Evolutionary conservation across 2,113 vertebrate species (phyloP), one percentile per base, ranked within the genome.

Genomic region (Sitta europaea): DNA sequence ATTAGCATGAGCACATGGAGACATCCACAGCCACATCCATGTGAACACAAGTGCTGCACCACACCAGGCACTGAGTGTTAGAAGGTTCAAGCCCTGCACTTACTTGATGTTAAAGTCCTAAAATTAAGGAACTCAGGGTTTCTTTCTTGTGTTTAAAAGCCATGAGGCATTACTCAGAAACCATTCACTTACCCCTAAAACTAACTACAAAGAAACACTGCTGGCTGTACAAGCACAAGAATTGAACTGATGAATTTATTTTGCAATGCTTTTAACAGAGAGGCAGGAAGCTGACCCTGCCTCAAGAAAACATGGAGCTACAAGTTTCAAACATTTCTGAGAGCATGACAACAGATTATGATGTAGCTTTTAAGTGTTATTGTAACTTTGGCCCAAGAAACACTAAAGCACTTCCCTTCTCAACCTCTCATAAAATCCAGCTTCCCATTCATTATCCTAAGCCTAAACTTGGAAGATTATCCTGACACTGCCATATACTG

Each of bases 231-330:
- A 7, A 79, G 21, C 5, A 13, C 33, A 80, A 70, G 22, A 65
- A 42, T 0, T 75, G 11, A 87, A 74, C 0, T 1, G 1, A 61
- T 13, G 6, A 14, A 20, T 61, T 78, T 65, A 35, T 47, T 78
- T 65, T n/a, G 13, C 58, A 43, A 12, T 6, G 20, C 38, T 88
- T 66, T 66, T 61, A 76, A 82, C 19, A 25, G 23, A 54, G 25
- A 66, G 35, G 21, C 35, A 76, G 36, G 17, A 72, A 68, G 54
- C 16, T 35, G 51, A 90, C 66, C 58, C 12, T 48, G 27, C 16
- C 51, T 84, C 68, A 42, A 51, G 38, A 74, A 92, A 79, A 65
- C 7, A 4, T 9, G 1, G 62, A 80, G 18, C 40, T 67, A 40
- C 14, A 82, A 87, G 18, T 2, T 7, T 33, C 38, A 85, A 90